These are phyloP conservation scores for Punctoribates punctum DNA, from an alignment of 2,888 invertebrate genomes.

Conservation along the genomic window DNA sequence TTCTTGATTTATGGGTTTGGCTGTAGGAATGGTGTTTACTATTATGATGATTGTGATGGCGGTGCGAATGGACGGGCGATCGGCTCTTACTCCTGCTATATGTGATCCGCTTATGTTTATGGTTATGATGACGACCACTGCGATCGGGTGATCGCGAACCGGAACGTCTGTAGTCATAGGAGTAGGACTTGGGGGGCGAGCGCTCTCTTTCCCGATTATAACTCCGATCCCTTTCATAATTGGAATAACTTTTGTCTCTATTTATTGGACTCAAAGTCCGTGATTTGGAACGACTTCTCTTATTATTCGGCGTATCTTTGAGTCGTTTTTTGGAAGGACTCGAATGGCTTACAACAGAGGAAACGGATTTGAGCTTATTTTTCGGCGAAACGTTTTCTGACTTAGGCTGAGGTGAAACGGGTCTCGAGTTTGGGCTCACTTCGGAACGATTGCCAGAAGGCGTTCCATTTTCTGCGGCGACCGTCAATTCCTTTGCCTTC, in stretches of 20 bases:
- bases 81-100: constrained; percentile 21
- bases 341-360: not conserved
- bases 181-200: not conserved
- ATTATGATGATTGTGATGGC: constrained; percentile 16
- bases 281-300: constrained; percentile 24
- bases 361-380: not conserved
- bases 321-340: constrained; percentile 7
- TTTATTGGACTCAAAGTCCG: constrained; percentile 8
- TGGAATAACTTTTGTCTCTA: constrained; percentile 4
- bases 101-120: constrained; percentile 16
- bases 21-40: constrained; percentile 32
- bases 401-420: not conserved
- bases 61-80: constrained; percentile 18
- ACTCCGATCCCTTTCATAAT: not conserved
- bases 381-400: not conserved
- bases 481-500: constrained; percentile 49
- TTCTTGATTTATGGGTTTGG: not conserved
- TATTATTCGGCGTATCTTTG: not conserved
- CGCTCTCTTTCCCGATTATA: not conserved
- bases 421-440: constrained; percentile 1
- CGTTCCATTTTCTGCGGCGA: constrained; percentile 50
- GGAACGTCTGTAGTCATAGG: not conserved
- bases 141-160: not conserved
- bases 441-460: constrained; percentile 49
- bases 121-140: constrained; percentile 2